Base-by-base conservation (phyloP, 1,140 invertebrate genomes). In the Apocrypta bakeri region DNA sequence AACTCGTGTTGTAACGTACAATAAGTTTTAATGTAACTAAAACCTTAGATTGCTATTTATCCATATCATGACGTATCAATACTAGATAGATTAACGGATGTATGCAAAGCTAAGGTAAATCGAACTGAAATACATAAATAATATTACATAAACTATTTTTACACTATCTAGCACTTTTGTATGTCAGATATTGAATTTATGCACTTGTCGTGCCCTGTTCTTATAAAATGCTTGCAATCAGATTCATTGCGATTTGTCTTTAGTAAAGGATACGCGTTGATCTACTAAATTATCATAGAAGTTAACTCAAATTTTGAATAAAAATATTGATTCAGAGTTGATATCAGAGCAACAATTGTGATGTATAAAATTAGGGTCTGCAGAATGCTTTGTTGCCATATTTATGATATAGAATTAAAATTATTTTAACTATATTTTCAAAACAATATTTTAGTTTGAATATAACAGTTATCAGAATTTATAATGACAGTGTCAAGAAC, bases 281-380 rank as follows among this genome's bases (percentile, higher is more conserved):
- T 56, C 14, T 21, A n/a, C 1, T 56, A 56, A 7, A 56, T n/a
- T 56, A n/a, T 56, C n/a, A 56, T 7, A 56, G 17, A 21, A 56
- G 48, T 56, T 56, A 21, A 56, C 17, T 21, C n/a, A 56, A 17
- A 56, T 56, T 21, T 56, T 56, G 4, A 56, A 1, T 21, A 6
- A 1, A 56, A 56, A 56, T n/a, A 56, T n/a, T 21, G 6, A 56
- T 56, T 61, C 56, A 61, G 27, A 29, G 27, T 29, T 12, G 3
- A 61, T 66, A 77, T 77, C 74, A 64, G 56, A 77, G 74, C 74
- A 77, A 77, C 6, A 2, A 33, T 33, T 77, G 75, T 77, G 75
- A 77, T 77, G 64, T 63, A 66, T 83, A 81, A 82, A 78, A 48
- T 78, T 75, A 31, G n/a, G 21, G 27, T 61, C 21, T 73, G 24